These are phyloP conservation scores for Protophormia terraenovae DNA, from an alignment of 2,888 invertebrate species.

Conservation along the genomic window DNA sequence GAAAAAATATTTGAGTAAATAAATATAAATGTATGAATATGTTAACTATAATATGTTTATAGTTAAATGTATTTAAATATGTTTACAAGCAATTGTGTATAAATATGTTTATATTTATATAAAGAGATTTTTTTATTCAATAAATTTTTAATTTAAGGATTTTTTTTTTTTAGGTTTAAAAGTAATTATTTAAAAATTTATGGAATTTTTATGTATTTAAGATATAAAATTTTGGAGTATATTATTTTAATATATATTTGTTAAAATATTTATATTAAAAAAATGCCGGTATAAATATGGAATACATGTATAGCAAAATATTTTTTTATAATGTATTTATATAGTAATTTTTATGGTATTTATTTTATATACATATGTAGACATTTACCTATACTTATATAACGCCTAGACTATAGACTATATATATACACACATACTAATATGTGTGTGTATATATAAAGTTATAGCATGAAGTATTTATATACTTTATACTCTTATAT, in stretches of 20 bases:
- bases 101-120: background rate
- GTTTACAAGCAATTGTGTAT: too few relatives aligned
- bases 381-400: background rate
- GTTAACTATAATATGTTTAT: too few relatives aligned
- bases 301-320: background rate
- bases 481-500: background rate
- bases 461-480: background rate
- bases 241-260: background rate
- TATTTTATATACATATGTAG: background rate
- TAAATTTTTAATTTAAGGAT: too few relatives aligned
- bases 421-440: background rate
- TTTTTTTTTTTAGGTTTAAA: too few relatives aligned
- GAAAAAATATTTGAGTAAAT: background rate
- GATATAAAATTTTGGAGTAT: background rate
- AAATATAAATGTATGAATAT: background rate
- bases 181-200: too few relatives aligned
- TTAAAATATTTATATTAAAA: background rate
- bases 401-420: background rate
- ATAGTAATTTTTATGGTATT: background rate
- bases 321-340: background rate
- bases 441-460: background rate
- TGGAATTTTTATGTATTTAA: background rate
- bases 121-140: background rate
- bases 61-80: too few relatives aligned
- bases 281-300: conserved; percentile 27